Conservation (phyloP, 2,113 vertebrate genomes). For the Motacilla tschutschensis region DNA sequence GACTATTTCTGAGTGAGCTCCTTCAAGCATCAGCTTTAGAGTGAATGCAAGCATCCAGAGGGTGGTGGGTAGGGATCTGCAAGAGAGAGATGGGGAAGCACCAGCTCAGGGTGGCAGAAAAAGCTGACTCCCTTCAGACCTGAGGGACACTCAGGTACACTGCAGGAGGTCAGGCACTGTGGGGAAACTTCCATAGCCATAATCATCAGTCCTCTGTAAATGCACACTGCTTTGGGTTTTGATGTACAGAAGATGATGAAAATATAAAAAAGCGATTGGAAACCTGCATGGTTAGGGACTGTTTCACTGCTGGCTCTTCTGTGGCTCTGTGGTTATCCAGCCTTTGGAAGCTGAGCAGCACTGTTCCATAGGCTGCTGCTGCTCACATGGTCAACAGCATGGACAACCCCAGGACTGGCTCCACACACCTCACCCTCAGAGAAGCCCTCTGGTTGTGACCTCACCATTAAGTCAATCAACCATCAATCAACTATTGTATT, state of each 20-base stretch:
- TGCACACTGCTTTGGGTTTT: neutral
- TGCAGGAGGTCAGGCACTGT: accelerated
- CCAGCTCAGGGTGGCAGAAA: neutral
- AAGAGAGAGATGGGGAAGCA: neutral
- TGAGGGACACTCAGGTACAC: neutral
- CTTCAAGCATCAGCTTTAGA: neutral
- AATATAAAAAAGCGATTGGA: neutral
- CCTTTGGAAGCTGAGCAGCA: neutral
- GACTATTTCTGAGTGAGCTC: neutral
- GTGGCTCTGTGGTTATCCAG: accelerated
- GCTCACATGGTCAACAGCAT: accelerated
- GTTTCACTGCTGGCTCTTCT: neutral
- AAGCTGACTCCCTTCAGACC: neutral
- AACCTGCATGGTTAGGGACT: neutral
- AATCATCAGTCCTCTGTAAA: neutral
- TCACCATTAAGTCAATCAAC: neutral
- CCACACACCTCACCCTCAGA: neutral
- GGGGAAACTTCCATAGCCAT: neutral
- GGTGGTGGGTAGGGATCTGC: neutral
- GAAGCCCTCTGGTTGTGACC: neutral
- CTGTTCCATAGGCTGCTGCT: neutral
- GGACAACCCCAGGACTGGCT: neutral
- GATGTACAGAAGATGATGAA: neutral
- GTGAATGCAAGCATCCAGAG: neutral
- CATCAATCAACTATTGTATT: neutral